phyloP scores from a whole-genome alignment of 2,888 invertebrate species.

The Ommatoiulus sabulosus region DNA sequence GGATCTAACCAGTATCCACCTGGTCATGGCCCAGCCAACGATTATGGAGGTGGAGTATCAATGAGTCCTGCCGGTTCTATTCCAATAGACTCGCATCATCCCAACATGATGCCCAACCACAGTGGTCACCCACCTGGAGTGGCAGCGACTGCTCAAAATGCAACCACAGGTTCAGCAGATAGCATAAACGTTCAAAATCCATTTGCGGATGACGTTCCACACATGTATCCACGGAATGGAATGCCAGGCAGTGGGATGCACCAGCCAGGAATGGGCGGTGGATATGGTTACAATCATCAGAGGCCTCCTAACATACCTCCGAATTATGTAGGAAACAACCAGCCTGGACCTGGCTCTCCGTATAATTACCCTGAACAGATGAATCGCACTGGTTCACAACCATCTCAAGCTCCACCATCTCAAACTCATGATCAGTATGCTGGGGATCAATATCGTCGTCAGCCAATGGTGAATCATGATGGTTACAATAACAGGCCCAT shows the following conservation, averaged over 20 bases:
- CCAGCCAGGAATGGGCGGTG: conserved; percentile 44
- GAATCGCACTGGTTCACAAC: conserved; percentile 47
- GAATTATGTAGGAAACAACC: conserved; percentile 49
- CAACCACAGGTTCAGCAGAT: conserved; percentile 61
- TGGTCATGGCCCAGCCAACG: conserved; percentile 55
- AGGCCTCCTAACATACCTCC: conserved; percentile 57
- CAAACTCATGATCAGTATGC: conserved; percentile 56
- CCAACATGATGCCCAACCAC: conserved; percentile 58
- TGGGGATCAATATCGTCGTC: conserved; percentile 67
- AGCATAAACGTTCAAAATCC: conserved; percentile 67
- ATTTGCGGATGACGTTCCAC: conserved; percentile 64
- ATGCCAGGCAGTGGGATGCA: conserved; percentile 56
- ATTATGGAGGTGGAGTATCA: conserved; percentile 55
- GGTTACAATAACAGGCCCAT: conserved; percentile 57
- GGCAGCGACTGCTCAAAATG: not conserved
- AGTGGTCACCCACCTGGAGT: conserved; percentile 47
- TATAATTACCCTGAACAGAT: conserved; percentile 57
- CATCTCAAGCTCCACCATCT: conserved; percentile 46
- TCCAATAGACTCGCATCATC: conserved; percentile 55
- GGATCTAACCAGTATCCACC: conserved; percentile 61
- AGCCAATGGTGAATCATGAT: conserved; percentile 61
- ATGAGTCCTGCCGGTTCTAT: conserved; percentile 54
- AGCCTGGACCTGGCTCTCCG: conserved; percentile 54
- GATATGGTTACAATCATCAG: conserved; percentile 50
- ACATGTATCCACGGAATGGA: conserved; percentile 55